Percentiles rank a stretch among this genome's conserved stretches.
Conservation (phyloP, 2,797 vertebrate genomes). For the Chrysocyon brachyurus region DNA sequence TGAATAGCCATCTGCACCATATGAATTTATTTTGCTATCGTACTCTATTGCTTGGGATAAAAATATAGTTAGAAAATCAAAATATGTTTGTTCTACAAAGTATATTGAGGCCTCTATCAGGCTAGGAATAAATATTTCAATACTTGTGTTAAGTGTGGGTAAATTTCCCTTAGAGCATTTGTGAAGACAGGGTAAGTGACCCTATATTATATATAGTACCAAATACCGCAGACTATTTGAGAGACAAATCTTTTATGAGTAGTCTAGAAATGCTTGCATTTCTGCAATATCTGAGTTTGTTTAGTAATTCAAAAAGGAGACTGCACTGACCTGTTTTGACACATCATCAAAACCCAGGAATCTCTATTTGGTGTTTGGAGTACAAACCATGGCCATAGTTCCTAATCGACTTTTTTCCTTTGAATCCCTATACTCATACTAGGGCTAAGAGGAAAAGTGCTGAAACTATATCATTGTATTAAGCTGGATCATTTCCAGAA, state of each 20-base stretch:
- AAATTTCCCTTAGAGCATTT: background rate
- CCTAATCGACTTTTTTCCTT: background rate
- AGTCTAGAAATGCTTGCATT: background rate
- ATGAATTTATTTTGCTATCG: slow-evolving; percentile 23
- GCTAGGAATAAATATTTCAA: background rate
- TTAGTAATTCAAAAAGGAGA: background rate
- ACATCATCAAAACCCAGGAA: slow-evolving; percentile 18
- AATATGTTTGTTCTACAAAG: background rate
- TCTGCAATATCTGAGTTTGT: background rate
- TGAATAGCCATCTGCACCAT: background rate
- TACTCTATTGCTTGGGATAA: background rate
- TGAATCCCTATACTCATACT: background rate
- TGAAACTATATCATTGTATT: background rate
- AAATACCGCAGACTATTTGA: background rate
- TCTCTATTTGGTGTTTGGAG: background rate
- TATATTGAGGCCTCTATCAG: background rate
- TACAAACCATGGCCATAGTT: background rate
- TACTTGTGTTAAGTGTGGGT: background rate
- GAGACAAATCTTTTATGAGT: slow-evolving; percentile 4
- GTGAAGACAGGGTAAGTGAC: background rate
- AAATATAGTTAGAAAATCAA: background rate
- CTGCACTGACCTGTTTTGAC: background rate
- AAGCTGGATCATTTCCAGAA: background rate
- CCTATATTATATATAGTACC: background rate
- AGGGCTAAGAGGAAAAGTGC: background rate